Evolutionary conservation across 1,140 invertebrate genomes (phyloP), one percentile per base, ranked within the genome.

Genomic region (Hormaphis cornu): DNA sequence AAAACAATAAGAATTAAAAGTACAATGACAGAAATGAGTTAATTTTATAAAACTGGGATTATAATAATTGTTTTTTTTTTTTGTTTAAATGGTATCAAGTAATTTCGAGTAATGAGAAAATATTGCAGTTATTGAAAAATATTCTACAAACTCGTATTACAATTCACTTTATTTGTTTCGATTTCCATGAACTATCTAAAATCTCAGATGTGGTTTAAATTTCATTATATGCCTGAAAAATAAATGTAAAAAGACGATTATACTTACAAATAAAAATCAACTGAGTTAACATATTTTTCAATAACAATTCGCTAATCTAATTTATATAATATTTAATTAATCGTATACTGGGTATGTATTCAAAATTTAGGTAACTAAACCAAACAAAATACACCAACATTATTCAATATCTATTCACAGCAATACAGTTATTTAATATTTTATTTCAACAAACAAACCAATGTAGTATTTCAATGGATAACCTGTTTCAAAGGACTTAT

Each of bases 161-260:
- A n/a, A n/a, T n/a, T 35, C 10, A 20, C 24, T 52, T 28, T n/a
- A 28, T 28, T 35, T 33, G 53, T 35, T 5, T 3, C 22, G 20
- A 56, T 14, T 22, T 52, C 7, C 6, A 53, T 6, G 4, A 18
- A 24, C 16, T 37, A 24, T 63, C 69, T 83, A 94, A 78, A 90
- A 95, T 74, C 92, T 82, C 71, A 96, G 81, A 77, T 93, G 90
- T n/a, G 90, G 89, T 79, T 95, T 95, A 79, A 89, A 86, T 78
- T 95, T 94, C 75, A 91, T 84, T 82, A 96, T 93, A 76, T 93
- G 89, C 76, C 90, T 93, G 82, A 71, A 88, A 88, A 76, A 75
- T 76, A 75, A 78, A 77, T 77, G 73, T 71, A 72, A 74, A 71
- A 61, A 40, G n/a, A n/a, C n/a, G n/a, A n/a, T n/a, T n/a, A n/a